Percentiles rank a stretch among this genome's conserved stretches.
These are phyloP conservation scores for Coenonympha arcania DNA, from an alignment of 2,888 invertebrate genomes.

Conservation along the genomic window DNA sequence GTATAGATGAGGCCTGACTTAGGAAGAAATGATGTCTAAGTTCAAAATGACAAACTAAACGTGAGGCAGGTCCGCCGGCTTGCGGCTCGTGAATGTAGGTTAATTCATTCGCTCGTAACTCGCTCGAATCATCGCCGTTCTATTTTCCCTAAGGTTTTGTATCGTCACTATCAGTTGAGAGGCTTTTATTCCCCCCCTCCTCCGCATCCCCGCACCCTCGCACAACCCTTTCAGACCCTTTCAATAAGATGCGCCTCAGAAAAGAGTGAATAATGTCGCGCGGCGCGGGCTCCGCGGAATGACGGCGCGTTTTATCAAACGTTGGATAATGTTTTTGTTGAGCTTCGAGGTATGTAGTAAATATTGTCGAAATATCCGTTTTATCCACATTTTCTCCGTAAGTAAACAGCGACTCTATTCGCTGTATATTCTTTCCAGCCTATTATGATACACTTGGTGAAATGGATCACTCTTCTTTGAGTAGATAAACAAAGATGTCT, in stretches of 20 bases:
- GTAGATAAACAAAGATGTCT: no score
- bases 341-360: not conserved
- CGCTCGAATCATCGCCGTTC: not conserved
- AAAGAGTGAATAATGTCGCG: constrained; percentile 4
- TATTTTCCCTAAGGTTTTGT: constrained; percentile 1
- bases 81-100: no score
- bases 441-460: no score
- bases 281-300: not conserved
- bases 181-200: not conserved
- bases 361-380: not conserved
- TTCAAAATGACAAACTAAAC: no score
- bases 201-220: not conserved
- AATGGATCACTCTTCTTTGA: no score
- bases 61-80: no score
- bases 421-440: no score
- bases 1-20: no score
- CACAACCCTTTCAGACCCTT: constrained; percentile 3
- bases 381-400: not conserved
- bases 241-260: constrained; percentile 1
- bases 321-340: not conserved
- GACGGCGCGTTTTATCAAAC: not conserved
- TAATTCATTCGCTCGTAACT: not conserved
- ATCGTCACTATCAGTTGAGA: constrained; percentile 1
- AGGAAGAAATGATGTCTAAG: no score
- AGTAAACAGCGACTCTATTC: not conserved